phyloP scores from a whole-genome alignment of 1,140 invertebrate species.

The Marisa cornuarietis region DNA sequence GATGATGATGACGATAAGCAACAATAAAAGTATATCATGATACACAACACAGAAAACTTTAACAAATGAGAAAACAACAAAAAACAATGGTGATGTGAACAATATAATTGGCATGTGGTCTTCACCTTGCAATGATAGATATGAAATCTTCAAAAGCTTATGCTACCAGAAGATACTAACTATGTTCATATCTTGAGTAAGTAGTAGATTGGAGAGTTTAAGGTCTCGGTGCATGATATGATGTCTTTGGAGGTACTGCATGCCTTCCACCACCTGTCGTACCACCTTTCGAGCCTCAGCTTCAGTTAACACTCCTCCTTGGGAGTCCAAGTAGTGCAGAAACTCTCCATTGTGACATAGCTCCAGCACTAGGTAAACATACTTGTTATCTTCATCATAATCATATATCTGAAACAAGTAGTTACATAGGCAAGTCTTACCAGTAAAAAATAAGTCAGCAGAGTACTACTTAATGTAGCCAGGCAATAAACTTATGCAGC shows the following conservation, averaged over 20 bases:
- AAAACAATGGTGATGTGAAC: too few relatives aligned
- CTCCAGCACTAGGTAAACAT: constrained; percentile 93
- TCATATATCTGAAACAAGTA: constrained; percentile 75
- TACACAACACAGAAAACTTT: too few relatives aligned
- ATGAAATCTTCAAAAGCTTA: too few relatives aligned
- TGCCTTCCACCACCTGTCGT: constrained; percentile 87
- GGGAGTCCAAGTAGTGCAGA: constrained; percentile 77
- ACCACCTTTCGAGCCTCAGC: constrained; percentile 81
- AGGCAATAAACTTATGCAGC: too few relatives aligned
- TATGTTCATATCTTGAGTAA: constrained; percentile 86
- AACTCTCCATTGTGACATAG: constrained; percentile 91
- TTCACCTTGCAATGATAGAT: too few relatives aligned
- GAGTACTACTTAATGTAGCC: too few relatives aligned
- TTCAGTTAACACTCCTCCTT: constrained; percentile 67
- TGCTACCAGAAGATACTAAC: constrained; percentile 68
- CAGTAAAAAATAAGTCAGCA: neutral
- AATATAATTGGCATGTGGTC: too few relatives aligned
- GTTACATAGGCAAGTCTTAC: too few relatives aligned
- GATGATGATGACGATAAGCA: too few relatives aligned
- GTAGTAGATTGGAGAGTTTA: constrained; percentile 89
- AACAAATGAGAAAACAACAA: too few relatives aligned
- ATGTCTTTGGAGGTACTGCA: constrained; percentile 90
- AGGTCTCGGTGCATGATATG: constrained; percentile 94
- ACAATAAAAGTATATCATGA: too few relatives aligned
- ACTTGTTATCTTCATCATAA: constrained; percentile 89